A percentile compares a stretch with the other conserved stretches of the same genome.
phyloP scores from a whole-genome alignment of 2,113 vertebrate genomes.

The Lipophrys pholis region DNA sequence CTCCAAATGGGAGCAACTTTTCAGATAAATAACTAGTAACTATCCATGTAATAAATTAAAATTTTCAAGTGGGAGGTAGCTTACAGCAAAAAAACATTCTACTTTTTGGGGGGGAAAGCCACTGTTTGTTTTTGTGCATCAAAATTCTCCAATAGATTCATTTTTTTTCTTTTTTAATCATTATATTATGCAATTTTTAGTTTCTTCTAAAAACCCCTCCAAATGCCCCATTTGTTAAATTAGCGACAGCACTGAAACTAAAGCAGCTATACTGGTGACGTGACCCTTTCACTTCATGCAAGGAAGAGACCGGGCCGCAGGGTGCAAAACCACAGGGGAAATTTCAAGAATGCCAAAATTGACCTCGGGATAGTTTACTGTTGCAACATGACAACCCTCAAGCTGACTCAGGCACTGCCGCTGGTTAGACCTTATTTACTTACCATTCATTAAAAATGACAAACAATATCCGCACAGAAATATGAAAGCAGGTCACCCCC shows the following conservation, averaged over 20 bases:
- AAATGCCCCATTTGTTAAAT: constrained; percentile 31
- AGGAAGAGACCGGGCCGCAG: constrained; percentile 22
- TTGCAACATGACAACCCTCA: constrained; percentile 18
- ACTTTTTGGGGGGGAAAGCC: too few relatives aligned
- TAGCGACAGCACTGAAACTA: not conserved
- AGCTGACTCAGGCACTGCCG: constrained; percentile 41
- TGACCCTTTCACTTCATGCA: constrained; percentile 43
- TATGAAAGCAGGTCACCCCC: not conserved
- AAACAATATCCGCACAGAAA: not conserved
- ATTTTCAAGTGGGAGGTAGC: too few relatives aligned
- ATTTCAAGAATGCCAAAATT: constrained; percentile 45
- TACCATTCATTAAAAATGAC: constrained; percentile 8
- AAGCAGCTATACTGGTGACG: not conserved
- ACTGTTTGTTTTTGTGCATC: too few relatives aligned
- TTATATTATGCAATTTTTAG: not conserved
- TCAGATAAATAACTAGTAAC: too few relatives aligned
- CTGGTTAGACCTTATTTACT: constrained; percentile 25
- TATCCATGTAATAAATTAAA: too few relatives aligned
- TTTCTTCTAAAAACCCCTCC: constrained; percentile 44
- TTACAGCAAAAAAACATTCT: too few relatives aligned
- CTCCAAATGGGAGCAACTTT: too few relatives aligned
- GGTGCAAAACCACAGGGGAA: constrained; percentile 60
- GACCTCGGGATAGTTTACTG: constrained; percentile 54
- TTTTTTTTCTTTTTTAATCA: not conserved
- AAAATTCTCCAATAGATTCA: too few relatives aligned